Conservation (phyloP, 1,140 invertebrate species). For the Sitophilus oryzae region DNA sequence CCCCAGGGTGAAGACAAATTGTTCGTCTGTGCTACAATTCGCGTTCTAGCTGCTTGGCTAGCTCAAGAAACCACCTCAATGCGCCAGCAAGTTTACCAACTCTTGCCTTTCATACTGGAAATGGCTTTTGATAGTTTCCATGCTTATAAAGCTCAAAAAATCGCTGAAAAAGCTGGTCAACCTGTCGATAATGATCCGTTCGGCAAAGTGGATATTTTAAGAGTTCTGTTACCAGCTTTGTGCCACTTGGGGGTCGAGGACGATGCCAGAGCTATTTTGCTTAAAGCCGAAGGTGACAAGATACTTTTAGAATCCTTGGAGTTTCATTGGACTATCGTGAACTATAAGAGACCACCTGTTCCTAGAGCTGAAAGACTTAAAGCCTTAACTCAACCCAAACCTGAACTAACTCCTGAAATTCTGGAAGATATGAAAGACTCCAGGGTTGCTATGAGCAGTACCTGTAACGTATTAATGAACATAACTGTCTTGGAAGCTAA, state of each 20-base stretch:
- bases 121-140: constrained; percentile 78
- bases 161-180: constrained; percentile 58
- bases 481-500: constrained; percentile 81
- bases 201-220: constrained; percentile 64
- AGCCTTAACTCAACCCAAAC: constrained; percentile 64
- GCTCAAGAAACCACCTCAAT: constrained; percentile 88
- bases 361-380: constrained; percentile 71
- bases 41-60: constrained; percentile 81
- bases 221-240: constrained; percentile 76
- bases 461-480: constrained; percentile 91
- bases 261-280: constrained; percentile 70
- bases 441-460: constrained; percentile 72
- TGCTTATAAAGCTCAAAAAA: constrained; percentile 56
- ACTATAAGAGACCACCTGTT: constrained; percentile 75
- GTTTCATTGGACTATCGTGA: constrained; percentile 80
- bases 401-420: constrained; percentile 63
- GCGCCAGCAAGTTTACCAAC: constrained; percentile 70
- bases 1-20: constrained; percentile 58
- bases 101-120: constrained; percentile 72
- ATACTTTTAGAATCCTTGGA: constrained; percentile 71
- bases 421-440: constrained; percentile 78
- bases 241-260: constrained; percentile 90
- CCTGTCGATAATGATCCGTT: constrained; percentile 54
- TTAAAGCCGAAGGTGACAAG: constrained; percentile 74
- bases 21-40: constrained; percentile 75